Conservation (phyloP, 2,888 invertebrate genomes). For the Rotaria macrura region DNA sequence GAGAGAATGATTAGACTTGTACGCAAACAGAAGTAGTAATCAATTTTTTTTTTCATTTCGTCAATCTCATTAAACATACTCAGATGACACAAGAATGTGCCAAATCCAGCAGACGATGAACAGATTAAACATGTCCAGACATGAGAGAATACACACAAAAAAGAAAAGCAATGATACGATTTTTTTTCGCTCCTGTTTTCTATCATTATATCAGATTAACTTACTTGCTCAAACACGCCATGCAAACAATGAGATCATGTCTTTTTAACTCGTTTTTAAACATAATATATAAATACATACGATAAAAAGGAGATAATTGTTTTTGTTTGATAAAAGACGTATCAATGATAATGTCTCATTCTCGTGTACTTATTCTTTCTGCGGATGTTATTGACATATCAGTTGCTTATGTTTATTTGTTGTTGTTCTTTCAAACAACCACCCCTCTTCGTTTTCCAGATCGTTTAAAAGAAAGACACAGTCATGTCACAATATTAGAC, state of each 20-base stretch:
- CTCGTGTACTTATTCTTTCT: neutral
- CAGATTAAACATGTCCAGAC: slow-evolving; percentile 8
- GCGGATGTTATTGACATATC: neutral
- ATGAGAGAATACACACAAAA: neutral
- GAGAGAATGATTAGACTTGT: neutral
- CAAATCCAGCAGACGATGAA: slow-evolving; percentile 1
- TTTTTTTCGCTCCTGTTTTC: neutral
- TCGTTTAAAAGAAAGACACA: neutral
- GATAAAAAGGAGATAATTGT: too few relatives aligned
- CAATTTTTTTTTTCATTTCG: neutral
- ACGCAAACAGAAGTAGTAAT: neutral
- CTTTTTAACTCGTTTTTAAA: neutral
- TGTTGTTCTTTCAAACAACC: neutral
- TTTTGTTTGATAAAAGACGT: too few relatives aligned
- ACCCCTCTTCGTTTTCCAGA: neutral
- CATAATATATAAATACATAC: neutral
- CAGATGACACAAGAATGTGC: slow-evolving; percentile 1
- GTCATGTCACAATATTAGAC: neutral
- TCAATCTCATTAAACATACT: neutral
- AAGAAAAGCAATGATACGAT: too few relatives aligned
- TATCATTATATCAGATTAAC: neutral
- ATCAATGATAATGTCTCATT: too few relatives aligned
- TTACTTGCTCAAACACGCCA: neutral
- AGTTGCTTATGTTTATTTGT: neutral
- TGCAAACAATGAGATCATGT: neutral